phyloP scores from a whole-genome alignment of 2,113 vertebrate species.

The Raja brachyura region DNA sequence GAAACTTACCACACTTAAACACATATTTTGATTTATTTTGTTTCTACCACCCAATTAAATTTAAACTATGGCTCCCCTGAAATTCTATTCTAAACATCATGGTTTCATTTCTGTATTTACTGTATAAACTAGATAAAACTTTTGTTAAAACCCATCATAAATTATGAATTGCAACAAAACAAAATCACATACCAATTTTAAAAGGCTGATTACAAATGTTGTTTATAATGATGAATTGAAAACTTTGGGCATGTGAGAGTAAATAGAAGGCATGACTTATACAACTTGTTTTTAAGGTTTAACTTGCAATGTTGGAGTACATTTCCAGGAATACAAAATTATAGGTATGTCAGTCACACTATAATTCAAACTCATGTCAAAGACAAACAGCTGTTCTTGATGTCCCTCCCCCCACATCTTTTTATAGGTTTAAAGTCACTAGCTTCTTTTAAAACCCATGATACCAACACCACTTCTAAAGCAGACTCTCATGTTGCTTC shows the following conservation, averaged over 20 bases:
- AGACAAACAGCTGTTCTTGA: constrained; percentile 55
- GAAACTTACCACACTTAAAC: background rate
- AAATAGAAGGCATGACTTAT: constrained; percentile 41
- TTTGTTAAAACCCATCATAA: background rate
- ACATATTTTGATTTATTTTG: background rate
- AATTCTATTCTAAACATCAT: background rate
- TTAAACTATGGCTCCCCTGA: background rate
- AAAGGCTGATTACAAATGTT: background rate
- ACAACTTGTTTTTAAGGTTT: constrained; percentile 26
- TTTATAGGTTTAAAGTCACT: background rate
- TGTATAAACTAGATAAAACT: background rate
- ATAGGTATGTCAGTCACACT: constrained; percentile 49
- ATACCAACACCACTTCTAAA: background rate
- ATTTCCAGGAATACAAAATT: constrained; percentile 39
- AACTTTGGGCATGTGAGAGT: constrained; percentile 10
- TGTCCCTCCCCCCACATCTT: constrained; percentile 43
- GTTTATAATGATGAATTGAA: background rate
- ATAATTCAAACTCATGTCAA: constrained; percentile 45
- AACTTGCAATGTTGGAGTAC: constrained; percentile 48
- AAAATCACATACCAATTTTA: background rate
- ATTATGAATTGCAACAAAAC: background rate
- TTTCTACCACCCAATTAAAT: background rate
- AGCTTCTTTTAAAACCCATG: background rate
- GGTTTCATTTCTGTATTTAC: background rate
- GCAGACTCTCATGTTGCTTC: background rate